Evolutionary conservation across 2,888 invertebrate species (phyloP), one percentile per base, ranked within the genome.

Genomic region (Crepidodera aurea): DNA sequence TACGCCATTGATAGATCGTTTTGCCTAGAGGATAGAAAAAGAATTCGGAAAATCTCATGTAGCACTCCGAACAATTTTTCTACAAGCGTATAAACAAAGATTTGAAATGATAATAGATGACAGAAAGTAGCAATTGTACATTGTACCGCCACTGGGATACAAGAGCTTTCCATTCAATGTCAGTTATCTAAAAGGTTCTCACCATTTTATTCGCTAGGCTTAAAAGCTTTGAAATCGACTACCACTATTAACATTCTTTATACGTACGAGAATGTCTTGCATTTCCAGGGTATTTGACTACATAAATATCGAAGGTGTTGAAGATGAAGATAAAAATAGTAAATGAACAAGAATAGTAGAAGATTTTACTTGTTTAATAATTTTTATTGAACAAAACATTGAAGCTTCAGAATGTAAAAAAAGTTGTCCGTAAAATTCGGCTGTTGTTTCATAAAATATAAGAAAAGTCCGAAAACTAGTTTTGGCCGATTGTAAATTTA

Each of bases 161-260:
- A 22, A 55, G 29, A 56, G 25, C 46, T 46, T 44, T 46, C 44
- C 55, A 55, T 55, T 50, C 56, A 66, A 64, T 62, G 64, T 62
- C 68, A 66, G 70, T 71, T 74, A 72, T 69, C 70, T 72, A 71
- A 73, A 71, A 70, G 70, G 68, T 65, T 60, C 62, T 59, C 70
- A 69, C 68, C 69, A 67, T 70, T 56, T 56, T 25, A 56, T 48
- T 56, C 66, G 15, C 46, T 66, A 65, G 68, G 68, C 69, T 69
- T 69, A 72, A 72, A 69, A 61, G 60, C 58, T 46, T 64, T 62
- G 62, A 70, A 69, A 70, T 69, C 68, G 69, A 67, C 70, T 67
- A 40, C 40, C 39, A 40, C 53, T 22, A 53, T 53, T 40, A 53
- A 40, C 53, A 27, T 53, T 53, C 40, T 40, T 53, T 37, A 37